Evolutionary conservation across 2,797 vertebrate species (phyloP), one percentile per base, ranked within the genome.

Genomic region (Silurus aristotelis): DNA sequence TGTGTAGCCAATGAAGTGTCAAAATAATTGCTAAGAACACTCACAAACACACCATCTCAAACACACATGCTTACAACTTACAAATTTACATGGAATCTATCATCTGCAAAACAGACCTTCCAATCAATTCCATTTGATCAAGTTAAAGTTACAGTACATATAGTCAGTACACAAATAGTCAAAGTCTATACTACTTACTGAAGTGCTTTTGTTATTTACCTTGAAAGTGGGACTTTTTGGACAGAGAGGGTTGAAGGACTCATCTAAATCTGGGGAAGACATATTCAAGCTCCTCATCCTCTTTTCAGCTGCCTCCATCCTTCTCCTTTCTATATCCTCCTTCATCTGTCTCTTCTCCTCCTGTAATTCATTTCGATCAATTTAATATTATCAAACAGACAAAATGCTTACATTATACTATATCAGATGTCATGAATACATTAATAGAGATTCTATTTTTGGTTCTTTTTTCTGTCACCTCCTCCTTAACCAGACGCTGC

Each of bases 341-440:
- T 92, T 95, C 94, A 95, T 94, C 80, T 89, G 91, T 25, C 91
- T 94, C 84, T 92, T 95, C 89, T 96, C 96, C 90, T 96, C 95
- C 96, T 97, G 85, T 4, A 9, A 64, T 71, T 5, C 61, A 8
- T 63, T 25, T n/a, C 31, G 56, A 58, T 80, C 70, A 77, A 15
- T n/a, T 78, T 73, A 81, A 22, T 43, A 25, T 63, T 25, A 84
- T 25, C 19, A 22, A 38, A 17, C 67, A 43, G 27, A 85, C 25
- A 64, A 2, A 14, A 13, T 82, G 46, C 12, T 83, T 68, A 67
- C 46, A 67, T 27, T 80, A 66, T 31, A 22, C 5, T 8, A 12
- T 46, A 46, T 15, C 43, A n/a, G 61, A 63, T 79, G 22, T 46
- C 63, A 20, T 67, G 48, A 52, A 27, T 52, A 19, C 10, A 19